Percentiles rank a stretch among this genome's conserved stretches.
Evolutionary conservation across 1,140 invertebrate species (phyloP).

Genomic region (Neodiprion pinetum): DNA sequence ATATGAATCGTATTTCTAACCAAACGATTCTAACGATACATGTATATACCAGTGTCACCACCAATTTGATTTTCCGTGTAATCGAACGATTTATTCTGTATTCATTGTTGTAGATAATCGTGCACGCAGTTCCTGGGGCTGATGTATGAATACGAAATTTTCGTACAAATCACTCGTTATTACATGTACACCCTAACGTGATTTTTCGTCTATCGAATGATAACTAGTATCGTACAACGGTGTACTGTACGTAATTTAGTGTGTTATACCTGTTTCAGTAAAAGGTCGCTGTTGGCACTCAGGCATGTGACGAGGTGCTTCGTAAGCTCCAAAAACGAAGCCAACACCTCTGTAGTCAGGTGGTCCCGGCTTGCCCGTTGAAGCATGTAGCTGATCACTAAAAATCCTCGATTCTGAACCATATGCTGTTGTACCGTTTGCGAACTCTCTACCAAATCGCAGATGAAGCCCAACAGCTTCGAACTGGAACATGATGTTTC

Average conservation of each 20-base stretch:
- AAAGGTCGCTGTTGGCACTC: conserved; percentile 89
- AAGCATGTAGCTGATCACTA: conserved; percentile 97
- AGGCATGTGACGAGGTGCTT: conserved; percentile 96
- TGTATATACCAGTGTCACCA: no score
- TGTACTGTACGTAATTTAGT: conserved; percentile 9
- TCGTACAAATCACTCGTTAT: no score
- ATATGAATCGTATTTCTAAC: neutral
- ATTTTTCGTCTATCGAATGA: no score
- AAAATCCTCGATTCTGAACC: conserved; percentile 96
- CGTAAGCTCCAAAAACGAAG: conserved; percentile 92
- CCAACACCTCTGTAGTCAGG: conserved; percentile 90
- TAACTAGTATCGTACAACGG: no score
- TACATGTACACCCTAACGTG: no score
- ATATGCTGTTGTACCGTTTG: conserved; percentile 98
- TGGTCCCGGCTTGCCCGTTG: conserved; percentile 93
- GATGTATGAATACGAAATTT: no score
- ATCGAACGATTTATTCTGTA: no score
- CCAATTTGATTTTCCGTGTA: no score
- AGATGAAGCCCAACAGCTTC: conserved; percentile 95
- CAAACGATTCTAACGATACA: no score
- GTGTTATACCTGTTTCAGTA: conserved; percentile 89
- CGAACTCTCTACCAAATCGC: conserved; percentile 95
- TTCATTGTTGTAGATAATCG: no score
- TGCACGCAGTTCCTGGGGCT: no score
- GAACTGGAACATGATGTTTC: conserved; percentile 72